Evolutionary conservation across 1,140 invertebrate species (phyloP), one percentile per base, ranked within the genome.

Genomic region (Tetramorium parvispinum): DNA sequence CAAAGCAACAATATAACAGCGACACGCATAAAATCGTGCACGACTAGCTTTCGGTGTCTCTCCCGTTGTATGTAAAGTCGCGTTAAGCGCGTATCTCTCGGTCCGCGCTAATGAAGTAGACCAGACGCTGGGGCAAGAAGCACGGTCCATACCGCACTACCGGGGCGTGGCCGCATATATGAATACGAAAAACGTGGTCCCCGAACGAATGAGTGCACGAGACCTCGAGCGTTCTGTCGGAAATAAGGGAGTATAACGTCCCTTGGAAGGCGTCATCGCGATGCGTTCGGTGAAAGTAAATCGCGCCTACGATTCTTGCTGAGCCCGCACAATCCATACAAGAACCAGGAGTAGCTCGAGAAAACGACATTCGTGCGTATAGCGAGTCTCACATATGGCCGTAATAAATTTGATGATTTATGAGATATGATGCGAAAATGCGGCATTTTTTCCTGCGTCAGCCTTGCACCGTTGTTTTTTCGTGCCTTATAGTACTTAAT

Each of bases 161-260:
- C 87, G 92, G 91, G 93, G 93, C 92, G 93, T 93, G 93, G 91
- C 88, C 61, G 93, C 88, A 93, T 93, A 92, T 71, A 93, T 93
- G 93, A 93, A 93, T 93, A 93, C 88, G 87, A 91, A 92, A 92
- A 92, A 79, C 82, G 27, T 32, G 85, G 53, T 32, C 71, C 43
- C 32, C 57, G 70, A 85, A 89, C 75, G 85, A 90, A 90, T 75
- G 85, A 89, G 71, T 82, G 76, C 77, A 65, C 57, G 59, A 3
- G 76, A 32, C 2, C 63, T n/a, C 6, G 27, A 16, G 32, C 27
- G 43, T 46, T 21, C 53, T 71, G 85, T 90, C 83, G 61, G 85
- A 86, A 83, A 77, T 66, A 51, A 61, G 57, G 63, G 65, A n/a
- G 73, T 49, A 27, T 73, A 78, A 71, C 18, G 55, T 88, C 78